Evolutionary conservation across 2,797 vertebrate genomes (phyloP).

Genomic region (Benthosema pterotum): DNA sequence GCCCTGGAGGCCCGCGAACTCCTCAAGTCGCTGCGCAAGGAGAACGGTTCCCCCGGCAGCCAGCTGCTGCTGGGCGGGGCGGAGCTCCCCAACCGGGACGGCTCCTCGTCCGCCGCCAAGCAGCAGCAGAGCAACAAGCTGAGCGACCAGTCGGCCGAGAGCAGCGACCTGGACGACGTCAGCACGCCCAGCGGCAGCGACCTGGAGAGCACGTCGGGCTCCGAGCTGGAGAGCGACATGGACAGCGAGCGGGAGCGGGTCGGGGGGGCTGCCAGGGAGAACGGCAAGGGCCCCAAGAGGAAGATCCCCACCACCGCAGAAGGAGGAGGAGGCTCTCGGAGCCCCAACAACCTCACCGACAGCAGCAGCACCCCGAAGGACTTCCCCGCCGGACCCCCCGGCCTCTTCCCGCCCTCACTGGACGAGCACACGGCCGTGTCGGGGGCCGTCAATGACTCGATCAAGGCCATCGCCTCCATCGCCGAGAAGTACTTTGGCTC

Average conservation of each 20-base stretch:
- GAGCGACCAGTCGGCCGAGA: slow-evolving; percentile 97
- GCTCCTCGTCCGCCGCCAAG: slow-evolving; percentile 82
- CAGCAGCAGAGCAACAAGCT: slow-evolving; percentile 92
- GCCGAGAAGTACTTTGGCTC: slow-evolving; percentile 99
- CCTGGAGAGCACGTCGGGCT: slow-evolving; percentile 98
- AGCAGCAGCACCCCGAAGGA: slow-evolving; percentile 89
- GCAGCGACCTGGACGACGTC: slow-evolving; percentile 97
- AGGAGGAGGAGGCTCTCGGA: slow-evolving; percentile 85
- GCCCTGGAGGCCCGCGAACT: slow-evolving; percentile 91
- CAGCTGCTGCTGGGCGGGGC: slow-evolving; percentile 83
- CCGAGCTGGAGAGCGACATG: slow-evolving; percentile 97
- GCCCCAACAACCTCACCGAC: slow-evolving; percentile 75
- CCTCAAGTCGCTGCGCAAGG: slow-evolving; percentile 93
- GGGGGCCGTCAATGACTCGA: slow-evolving; percentile 99
- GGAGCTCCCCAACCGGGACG: slow-evolving; percentile 85
- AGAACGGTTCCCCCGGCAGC: slow-evolving; percentile 79
- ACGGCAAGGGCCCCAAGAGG: slow-evolving; percentile 93
- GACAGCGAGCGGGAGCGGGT: slow-evolving; percentile 97
- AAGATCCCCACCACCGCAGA: too few relatives aligned
- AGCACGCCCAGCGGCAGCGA: slow-evolving; percentile 98
- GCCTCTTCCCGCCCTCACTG: slow-evolving; percentile 90
- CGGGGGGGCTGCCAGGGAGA: slow-evolving; percentile 90
- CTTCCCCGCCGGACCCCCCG: slow-evolving; percentile 87
- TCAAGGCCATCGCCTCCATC: slow-evolving; percentile 99
- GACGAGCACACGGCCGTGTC: slow-evolving; percentile 97